Evolutionary conservation across 2,797 vertebrate species (phyloP), one percentile per base, ranked within the genome.

Genomic region (Anguilla anguilla): DNA sequence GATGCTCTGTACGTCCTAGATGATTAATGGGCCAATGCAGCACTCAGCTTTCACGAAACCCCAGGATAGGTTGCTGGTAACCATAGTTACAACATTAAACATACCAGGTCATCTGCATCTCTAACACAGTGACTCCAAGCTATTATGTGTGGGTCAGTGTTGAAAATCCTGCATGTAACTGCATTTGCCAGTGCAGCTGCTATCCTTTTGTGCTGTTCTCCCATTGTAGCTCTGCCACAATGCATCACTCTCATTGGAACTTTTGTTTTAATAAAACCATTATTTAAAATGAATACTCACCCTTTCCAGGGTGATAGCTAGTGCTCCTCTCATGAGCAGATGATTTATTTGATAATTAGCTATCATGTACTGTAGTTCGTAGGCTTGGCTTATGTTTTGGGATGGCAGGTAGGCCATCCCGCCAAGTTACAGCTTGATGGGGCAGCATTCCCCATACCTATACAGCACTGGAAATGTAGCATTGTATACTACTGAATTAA

Each of bases 21-120:
- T 84, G 86, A 90, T 49, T 85, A 87, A 85, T 88, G 51, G 81
- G 57, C 67, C 84, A 59, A 83, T 39, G 57, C 53, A 57, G 46
- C 17, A 53, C 39, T 88, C 55, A 46, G 39, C 83, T 43, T 19
- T 51, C n/a, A 74, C n/a, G 43, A 43, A n/a, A 51, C 7, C 19
- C 25, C 43, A 19, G 19, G 22, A 49, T n/a, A 17, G 35, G 25
- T 64, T 2, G 43, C n/a, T 51, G 3, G n/a, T 72, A 67, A 67
- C 61, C 61, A 67, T 67, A n/a, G 61, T 67, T 67, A 67, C 61
- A 25, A 67, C 25, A 67, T 72, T n/a, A 31, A 3, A n/a, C 69
- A 35, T 72, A 72, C 28, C 28, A 31, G 69, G 69, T 72, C 28
- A 72, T 7, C 69, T 31, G 28, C 69, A 72, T 67, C 69, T 15